Percentiles rank a stretch among this genome's conserved stretches.
These are phyloP conservation scores for Percina caprodes DNA, from an alignment of 2,113 vertebrate species.

Conservation along the genomic window DNA sequence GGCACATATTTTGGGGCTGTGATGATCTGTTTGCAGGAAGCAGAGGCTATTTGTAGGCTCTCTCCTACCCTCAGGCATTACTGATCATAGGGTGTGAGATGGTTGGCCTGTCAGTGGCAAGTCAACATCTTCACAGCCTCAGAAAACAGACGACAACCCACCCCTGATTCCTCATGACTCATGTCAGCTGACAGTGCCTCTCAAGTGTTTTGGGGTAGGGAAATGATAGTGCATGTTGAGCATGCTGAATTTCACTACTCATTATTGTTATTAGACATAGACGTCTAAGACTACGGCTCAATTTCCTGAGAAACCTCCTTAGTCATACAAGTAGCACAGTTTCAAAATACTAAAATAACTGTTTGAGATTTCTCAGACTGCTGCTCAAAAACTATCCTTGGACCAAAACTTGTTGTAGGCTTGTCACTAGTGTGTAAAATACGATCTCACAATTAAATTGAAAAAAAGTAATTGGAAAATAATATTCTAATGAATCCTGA, in stretches of 20 bases:
- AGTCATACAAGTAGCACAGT: not conserved
- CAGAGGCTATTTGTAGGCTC: slow-evolving; percentile 49
- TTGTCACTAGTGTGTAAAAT: not conserved
- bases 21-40: slow-evolving; percentile 46
- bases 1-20: slow-evolving; percentile 19
- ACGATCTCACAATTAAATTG: not conserved
- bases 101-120: slow-evolving; percentile 42
- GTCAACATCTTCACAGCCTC: slow-evolving; percentile 41
- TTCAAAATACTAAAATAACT: slow-evolving; percentile 6
- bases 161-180: slow-evolving; percentile 1
- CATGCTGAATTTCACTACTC: not conserved
- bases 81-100: slow-evolving; percentile 67
- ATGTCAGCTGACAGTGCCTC: slow-evolving; percentile 20
- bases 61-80: slow-evolving; percentile 39
- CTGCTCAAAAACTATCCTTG: not conserved
- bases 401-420: too few species aligned
- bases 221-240: not conserved
- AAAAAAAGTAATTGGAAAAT: not conserved
- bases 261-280: slow-evolving; percentile 1
- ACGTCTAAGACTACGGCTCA: not conserved
- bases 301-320: not conserved
- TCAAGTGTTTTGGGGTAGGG: not conserved
- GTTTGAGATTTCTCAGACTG: not conserved
- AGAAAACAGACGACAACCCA: slow-evolving; percentile 13
- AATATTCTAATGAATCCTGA: slow-evolving; percentile 12